Evolutionary conservation across 1,140 invertebrate genomes (phyloP), one percentile per base, ranked within the genome.

Genomic region (Pseudomyrmex sp.): DNA sequence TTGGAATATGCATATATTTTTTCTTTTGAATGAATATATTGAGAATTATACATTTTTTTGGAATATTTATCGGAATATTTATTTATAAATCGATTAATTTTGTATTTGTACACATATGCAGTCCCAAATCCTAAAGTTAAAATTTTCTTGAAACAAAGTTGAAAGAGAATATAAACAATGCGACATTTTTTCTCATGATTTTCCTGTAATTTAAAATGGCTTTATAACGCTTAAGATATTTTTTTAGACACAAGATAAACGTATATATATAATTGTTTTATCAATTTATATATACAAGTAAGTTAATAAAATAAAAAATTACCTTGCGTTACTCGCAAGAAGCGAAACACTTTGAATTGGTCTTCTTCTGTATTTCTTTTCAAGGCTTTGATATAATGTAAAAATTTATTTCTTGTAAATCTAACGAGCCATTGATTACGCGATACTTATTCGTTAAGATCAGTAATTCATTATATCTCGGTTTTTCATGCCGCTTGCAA

Each of bases 401-500:
- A 23, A 13, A 26, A 20, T 61, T 61, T 2, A 61, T 13, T 12
- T 61, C 2, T 61, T 61, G 10, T 4, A 61, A 26, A 61, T 52
- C 9, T 13, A 52, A 52, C 50, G 50, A 52, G 13, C 13, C 50
- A 4, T 35, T 52, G 50, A 52, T 26, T 26, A 52, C 35, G 7
- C 35, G 48, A 52, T 52, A 52, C 3, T 52, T 52, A 52, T 52
- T 52, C 7, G 50, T 12, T 52, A 52, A 12, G 8, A 18, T 15
- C 9, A 48, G 1, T 61, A 74, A 20, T 74, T 48, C 13, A 3
- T 20, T 12, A 44, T 13, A 44, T 13, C 5, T 48, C 18, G 23
- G n/a, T 58, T 10, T 15, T 74, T 74, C 72, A 74, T 1, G 8
- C 44, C 56, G 9, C 46, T 62, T 26, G 23, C 2, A 26, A 75